Conservation (phyloP, 1,140 invertebrate genomes). For the Ganaspis sp. region DNA sequence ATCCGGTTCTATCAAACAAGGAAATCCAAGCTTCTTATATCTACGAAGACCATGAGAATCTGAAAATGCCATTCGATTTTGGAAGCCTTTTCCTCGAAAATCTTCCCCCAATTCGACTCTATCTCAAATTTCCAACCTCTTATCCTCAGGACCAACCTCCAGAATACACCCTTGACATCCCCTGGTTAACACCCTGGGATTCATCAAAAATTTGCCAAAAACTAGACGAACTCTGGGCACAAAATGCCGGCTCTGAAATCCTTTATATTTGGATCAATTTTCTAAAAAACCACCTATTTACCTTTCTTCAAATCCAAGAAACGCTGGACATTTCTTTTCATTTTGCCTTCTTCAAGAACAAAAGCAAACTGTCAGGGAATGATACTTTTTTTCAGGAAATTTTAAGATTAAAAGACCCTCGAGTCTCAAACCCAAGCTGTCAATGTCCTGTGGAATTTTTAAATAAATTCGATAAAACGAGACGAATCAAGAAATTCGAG, state of each 20-base stretch:
- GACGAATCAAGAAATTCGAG: neutral
- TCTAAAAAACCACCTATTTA: constrained; percentile 73
- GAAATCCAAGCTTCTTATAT: neutral
- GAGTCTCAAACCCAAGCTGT: neutral
- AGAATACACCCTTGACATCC: neutral
- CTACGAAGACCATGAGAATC: neutral
- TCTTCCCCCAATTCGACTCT: neutral
- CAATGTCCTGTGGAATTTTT: neutral
- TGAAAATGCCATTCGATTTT: neutral
- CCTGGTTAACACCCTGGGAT: neutral
- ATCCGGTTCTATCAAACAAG: neutral
- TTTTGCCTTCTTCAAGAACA: neutral
- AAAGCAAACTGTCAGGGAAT: too few species aligned
- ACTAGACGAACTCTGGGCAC: constrained; percentile 73
- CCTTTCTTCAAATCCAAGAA: neutral
- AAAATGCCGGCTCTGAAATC: constrained; percentile 72
- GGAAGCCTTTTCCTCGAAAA: neutral
- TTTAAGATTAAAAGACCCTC: neutral
- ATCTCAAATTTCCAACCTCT: neutral
- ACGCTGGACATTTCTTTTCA: neutral
- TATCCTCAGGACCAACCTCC: neutral
- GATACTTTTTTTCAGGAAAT: neutral
- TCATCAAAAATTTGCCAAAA: neutral
- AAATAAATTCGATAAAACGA: neutral
- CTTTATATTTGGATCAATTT: constrained; percentile 77